Evolutionary conservation across 2,888 invertebrate genomes (phyloP), one percentile per base, ranked within the genome.

Genomic region (Galerucella nymphaeae): DNA sequence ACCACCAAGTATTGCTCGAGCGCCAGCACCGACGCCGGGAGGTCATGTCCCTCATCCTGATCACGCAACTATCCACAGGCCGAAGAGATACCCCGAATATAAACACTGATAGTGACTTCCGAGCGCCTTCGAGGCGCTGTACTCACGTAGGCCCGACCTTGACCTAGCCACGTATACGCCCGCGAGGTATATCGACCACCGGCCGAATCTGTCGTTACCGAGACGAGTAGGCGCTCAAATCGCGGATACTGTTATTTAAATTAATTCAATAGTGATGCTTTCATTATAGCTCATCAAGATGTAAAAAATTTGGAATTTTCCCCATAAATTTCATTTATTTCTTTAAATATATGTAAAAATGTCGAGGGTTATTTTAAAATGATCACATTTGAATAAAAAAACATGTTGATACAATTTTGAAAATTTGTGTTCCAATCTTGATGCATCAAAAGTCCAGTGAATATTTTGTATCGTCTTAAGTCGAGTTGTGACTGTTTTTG

Each of bases 61-160:
- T 64, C 77, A 76, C 66, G 88, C 88, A 86, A 88, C 88, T 87
- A 89, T 89, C 88, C 89, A 89, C 88, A 81, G 86, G 78, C 85
- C 87, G 85, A 90, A 90, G 83, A 89, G 90, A 81, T 92, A 91
- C 88, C 92, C 92, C 86, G 93, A 93, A 89, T 93, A 93, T 90
- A 93, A 91, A 88, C 93, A 93, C 91, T 93, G 91, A 92, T 91
- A 86, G 86, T 86, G 85, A 84, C 85, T 85, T 81, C 84, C 79
- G 72, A 63, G 65, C 70, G 68, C 62, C 62, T 76, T 77, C 81
- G 82, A 79, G 83, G 79, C 81, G 80, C 80, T 77, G 74, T 81
- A 78, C 68, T 63, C 77, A 75, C 78, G 71, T 66, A 70, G 75
- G 74, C 75, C 70, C 74, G 74, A 71, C 41, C 66, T 70, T 63